phyloP scores from a whole-genome alignment of 92 coral and sea anemone genomes.

The Hydrozoanthus gracilis region DNA sequence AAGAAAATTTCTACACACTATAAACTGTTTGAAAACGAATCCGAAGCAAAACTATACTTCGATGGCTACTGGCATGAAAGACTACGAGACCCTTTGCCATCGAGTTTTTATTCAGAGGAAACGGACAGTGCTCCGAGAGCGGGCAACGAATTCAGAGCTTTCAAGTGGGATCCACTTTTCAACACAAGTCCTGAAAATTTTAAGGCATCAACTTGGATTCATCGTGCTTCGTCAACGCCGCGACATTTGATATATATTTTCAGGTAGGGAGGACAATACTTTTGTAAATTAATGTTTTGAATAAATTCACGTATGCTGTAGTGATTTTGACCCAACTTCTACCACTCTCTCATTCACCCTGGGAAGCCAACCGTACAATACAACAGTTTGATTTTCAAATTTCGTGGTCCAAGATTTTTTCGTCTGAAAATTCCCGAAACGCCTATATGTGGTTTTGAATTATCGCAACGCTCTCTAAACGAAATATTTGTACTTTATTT shows the following conservation, averaged over 20 bases:
- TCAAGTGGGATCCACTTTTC: conserved; percentile 90
- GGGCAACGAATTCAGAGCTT: conserved; percentile 88
- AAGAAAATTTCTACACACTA: conserved; percentile 92
- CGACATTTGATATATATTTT: conserved; percentile 84
- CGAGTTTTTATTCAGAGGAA: conserved; percentile 89
- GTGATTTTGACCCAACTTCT: neutral
- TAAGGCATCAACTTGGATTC: conserved; percentile 73
- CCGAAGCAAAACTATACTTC: conserved; percentile 81
- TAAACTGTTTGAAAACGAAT: conserved; percentile 84
- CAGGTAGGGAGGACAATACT: conserved; percentile 67
- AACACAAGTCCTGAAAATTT: conserved; percentile 51
- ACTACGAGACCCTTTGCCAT: conserved; percentile 87
- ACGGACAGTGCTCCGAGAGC: conserved; percentile 93
- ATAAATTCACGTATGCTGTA: conserved; percentile 27
- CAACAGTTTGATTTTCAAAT: neutral
- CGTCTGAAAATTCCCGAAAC: neutral
- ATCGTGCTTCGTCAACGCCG: conserved; percentile 73
- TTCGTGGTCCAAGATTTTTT: neutral
- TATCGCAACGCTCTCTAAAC: neutral
- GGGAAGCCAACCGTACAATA: conserved; percentile 27
- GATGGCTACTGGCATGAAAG: conserved; percentile 88
- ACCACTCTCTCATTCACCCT: neutral
- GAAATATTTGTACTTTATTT: conserved; percentile 5
- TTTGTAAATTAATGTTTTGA: conserved; percentile 1
- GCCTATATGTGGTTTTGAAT: neutral